Evolutionary conservation across 2,888 invertebrate genomes (phyloP).

Genomic region (Patella depressa): DNA sequence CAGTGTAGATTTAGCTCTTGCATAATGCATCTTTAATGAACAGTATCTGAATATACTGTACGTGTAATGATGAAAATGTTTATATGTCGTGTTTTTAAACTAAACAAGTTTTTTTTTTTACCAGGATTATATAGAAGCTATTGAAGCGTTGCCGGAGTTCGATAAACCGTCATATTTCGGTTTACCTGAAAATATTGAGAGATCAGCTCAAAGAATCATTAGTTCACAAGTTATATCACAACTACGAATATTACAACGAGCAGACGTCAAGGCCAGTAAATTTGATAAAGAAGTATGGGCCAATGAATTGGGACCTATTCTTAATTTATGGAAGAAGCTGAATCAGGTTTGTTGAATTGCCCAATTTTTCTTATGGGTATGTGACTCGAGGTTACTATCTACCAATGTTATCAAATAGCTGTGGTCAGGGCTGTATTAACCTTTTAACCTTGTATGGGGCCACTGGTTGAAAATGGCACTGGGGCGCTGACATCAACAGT

Average conservation of each 20-base stretch:
- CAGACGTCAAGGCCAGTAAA: slow-evolving; percentile 70
- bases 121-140: slow-evolving; percentile 79
- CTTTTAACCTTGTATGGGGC: no score
- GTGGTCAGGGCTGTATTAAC: no score
- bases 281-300: slow-evolving; percentile 76
- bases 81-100: no score
- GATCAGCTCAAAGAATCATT: slow-evolving; percentile 84
- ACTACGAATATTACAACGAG: slow-evolving; percentile 75
- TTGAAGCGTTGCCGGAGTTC: slow-evolving; percentile 80
- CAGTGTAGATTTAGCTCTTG: no score
- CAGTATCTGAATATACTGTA: no score
- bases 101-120: slow-evolving; percentile 17
- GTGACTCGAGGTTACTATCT: no score
- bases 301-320: slow-evolving; percentile 79
- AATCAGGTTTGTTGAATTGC: slow-evolving; percentile 70
- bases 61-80: no score
- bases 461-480: no score
- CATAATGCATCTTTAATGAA: no score
- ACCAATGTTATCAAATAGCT: no score
- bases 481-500: no score
- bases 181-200: slow-evolving; percentile 87
- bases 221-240: slow-evolving; percentile 77
- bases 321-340: slow-evolving; percentile 87
- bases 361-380: no score
- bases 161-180: slow-evolving; percentile 86